These are phyloP conservation scores for Apolygus lucorum DNA, from an alignment of 1,140 invertebrate genomes.

Conservation along the genomic window DNA sequence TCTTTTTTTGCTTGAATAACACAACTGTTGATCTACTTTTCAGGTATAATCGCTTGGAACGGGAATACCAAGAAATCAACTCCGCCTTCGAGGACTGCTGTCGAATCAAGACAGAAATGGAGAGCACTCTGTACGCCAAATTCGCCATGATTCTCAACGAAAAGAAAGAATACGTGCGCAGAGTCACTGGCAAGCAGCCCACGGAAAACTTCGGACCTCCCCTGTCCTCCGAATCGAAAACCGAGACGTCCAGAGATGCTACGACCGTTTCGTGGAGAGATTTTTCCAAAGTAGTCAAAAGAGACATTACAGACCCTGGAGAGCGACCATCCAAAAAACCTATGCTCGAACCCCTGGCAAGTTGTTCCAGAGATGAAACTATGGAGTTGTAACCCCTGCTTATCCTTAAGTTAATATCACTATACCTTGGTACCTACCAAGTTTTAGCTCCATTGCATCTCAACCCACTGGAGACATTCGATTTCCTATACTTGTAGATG, in stretches of 20 bases:
- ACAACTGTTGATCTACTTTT: too few species aligned
- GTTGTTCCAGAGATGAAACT: neutral
- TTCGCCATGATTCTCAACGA: neutral
- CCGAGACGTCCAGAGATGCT: neutral
- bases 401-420: too few species aligned
- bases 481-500: too few species aligned
- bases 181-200: neutral
- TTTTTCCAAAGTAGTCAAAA: neutral
- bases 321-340: neutral
- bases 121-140: neutral
- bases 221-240: neutral
- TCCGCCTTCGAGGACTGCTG: neutral
- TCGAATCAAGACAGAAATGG: neutral
- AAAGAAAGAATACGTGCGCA: conserved; percentile 4
- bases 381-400: neutral
- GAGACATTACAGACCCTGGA: neutral
- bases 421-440: too few species aligned
- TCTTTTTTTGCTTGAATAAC: too few species aligned
- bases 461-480: too few species aligned
- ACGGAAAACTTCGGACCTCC: neutral
- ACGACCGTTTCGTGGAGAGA: neutral
- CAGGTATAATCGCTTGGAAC: too few species aligned
- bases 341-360: neutral
- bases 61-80: neutral
- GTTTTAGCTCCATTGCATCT: too few species aligned